These are phyloP conservation scores for Drosophila sordidula DNA, from an alignment of 2,888 invertebrate genomes.

Conservation along the genomic window DNA sequence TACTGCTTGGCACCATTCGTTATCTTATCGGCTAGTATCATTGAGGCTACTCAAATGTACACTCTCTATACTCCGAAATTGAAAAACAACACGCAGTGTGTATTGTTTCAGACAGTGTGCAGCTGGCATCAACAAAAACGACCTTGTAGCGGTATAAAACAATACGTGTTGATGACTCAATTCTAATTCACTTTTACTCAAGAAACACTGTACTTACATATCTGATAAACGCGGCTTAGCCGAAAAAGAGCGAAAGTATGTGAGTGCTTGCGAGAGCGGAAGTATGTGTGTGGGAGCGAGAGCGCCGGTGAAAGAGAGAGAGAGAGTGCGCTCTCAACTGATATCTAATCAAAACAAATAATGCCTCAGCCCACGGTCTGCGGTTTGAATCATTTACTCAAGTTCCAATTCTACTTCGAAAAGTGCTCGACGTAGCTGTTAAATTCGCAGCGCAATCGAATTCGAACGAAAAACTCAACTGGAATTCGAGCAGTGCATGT, in stretches of 20 bases:
- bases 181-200: slow-evolving; percentile 53
- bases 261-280: background rate
- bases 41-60: background rate
- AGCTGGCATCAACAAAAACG: slow-evolving; percentile 37
- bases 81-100: slow-evolving; percentile 15
- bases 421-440: slow-evolving; percentile 20
- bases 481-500: slow-evolving; percentile 12
- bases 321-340: slow-evolving; percentile 43
- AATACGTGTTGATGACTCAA: slow-evolving; percentile 55
- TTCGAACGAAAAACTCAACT: slow-evolving; percentile 12
- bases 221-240: slow-evolving; percentile 12
- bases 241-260: slow-evolving; percentile 45
- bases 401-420: slow-evolving; percentile 42
- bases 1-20: slow-evolving; percentile 23
- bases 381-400: slow-evolving; percentile 68
- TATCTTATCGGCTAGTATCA: slow-evolving; percentile 55
- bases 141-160: slow-evolving; percentile 52
- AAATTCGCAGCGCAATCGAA: slow-evolving; percentile 14
- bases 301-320: background rate
- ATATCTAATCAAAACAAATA: slow-evolving; percentile 80
- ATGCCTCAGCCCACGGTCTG: slow-evolving; percentile 36
- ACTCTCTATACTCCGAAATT: background rate
- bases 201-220: slow-evolving; percentile 20
- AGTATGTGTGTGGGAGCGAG: background rate
- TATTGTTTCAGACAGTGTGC: slow-evolving; percentile 17